These are phyloP conservation scores for Iselma pallidipennis DNA, from an alignment of 2,888 invertebrate species.

Conservation along the genomic window DNA sequence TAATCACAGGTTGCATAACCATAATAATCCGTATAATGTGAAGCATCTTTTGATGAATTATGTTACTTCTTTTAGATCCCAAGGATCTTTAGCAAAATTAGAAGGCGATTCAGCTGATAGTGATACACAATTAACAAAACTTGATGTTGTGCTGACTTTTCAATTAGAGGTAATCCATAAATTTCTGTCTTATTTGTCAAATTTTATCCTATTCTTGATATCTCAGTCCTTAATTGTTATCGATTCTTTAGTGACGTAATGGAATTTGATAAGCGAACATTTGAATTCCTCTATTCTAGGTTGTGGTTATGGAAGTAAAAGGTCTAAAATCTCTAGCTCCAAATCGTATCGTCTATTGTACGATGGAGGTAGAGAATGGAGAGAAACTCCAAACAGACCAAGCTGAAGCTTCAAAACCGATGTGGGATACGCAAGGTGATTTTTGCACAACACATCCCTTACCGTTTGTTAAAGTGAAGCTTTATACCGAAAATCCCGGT, in stretches of 20 bases:
- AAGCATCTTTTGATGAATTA: constrained; percentile 58
- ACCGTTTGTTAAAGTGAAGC: constrained; percentile 96
- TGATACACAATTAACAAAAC: constrained; percentile 94
- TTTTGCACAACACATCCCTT: constrained; percentile 97
- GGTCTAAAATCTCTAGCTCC: constrained; percentile 95
- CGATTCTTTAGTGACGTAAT: too few species aligned
- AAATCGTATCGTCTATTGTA: constrained; percentile 98
- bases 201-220: too few species aligned
- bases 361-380: constrained; percentile 99
- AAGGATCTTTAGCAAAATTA: constrained; percentile 89
- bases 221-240: not conserved
- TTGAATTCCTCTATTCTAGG: constrained; percentile 64
- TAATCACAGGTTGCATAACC: constrained; percentile 87
- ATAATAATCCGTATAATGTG: constrained; percentile 58
- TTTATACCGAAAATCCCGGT: constrained; percentile 97
- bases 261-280: not conserved
- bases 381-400: constrained; percentile 99
- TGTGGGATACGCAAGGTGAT: constrained; percentile 99
- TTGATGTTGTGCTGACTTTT: constrained; percentile 97
- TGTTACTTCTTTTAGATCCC: constrained; percentile 71
- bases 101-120: constrained; percentile 95
- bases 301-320: constrained; percentile 99
- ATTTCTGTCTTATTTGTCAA: too few species aligned
- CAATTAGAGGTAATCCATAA: constrained; percentile 80
- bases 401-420: constrained; percentile 98